A percentile compares a stretch with the other conserved stretches of the same genome.
These are phyloP conservation scores for Malurus leucopterus DNA, from an alignment of 2,797 vertebrate genomes.

Conservation along the genomic window DNA sequence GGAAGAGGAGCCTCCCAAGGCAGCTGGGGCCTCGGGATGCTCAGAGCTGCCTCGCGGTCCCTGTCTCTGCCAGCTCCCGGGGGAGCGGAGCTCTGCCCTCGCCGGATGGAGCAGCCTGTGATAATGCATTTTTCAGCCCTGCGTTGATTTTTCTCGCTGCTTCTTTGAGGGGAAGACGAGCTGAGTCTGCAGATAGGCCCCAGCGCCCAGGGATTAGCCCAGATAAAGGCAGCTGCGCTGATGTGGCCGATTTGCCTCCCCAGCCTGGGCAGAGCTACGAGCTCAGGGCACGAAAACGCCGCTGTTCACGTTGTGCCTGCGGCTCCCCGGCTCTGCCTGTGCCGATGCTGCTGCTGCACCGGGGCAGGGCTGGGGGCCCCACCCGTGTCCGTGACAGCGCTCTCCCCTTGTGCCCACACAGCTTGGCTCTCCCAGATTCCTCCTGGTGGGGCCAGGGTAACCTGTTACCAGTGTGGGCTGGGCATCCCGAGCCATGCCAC, in stretches of 20 bases:
- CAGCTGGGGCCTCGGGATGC: not conserved
- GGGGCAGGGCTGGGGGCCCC: not conserved
- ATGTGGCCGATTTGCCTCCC: not conserved
- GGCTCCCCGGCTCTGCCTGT: not conserved
- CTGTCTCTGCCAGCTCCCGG: not conserved
- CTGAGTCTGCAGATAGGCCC: not conserved
- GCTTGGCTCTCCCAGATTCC: not conserved
- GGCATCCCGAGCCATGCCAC: rapidly evolving
- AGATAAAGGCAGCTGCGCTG: not conserved
- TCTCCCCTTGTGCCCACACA: not conserved
- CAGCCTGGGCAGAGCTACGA: rapidly evolving
- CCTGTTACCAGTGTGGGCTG: not conserved
- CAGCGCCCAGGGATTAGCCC: not conserved
- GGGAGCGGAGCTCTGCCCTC: not conserved
- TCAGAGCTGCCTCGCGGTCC: not conserved
- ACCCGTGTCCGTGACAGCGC: rapidly evolving
- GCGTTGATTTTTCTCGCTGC: not conserved
- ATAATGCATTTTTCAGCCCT: not conserved
- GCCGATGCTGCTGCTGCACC: not conserved
- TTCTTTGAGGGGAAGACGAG: conserved; percentile 1
- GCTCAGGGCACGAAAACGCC: rapidly evolving
- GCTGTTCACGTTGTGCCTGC: not conserved
- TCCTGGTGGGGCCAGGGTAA: not conserved
- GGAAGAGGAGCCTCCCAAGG: not conserved
- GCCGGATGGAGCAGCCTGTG: not conserved